phyloP scores from a whole-genome alignment of 2,888 invertebrate species.

The Lycocerus yunnanus region DNA sequence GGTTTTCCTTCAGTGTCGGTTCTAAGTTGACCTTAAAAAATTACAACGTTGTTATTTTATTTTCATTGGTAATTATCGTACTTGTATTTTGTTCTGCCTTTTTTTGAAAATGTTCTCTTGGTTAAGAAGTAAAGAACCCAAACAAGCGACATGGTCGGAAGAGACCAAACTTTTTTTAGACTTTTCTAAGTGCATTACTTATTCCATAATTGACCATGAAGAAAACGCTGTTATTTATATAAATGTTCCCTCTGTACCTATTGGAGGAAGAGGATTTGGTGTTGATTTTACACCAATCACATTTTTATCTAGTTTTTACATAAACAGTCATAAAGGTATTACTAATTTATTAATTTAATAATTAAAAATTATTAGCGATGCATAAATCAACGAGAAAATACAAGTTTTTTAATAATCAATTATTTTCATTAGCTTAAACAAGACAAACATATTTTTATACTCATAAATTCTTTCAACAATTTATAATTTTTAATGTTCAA shows the following conservation, averaged over 20 bases:
- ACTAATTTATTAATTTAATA: constrained; percentile 11
- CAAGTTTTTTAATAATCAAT: neutral
- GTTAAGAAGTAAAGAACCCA: constrained; percentile 53
- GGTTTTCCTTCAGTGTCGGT: constrained; percentile 11
- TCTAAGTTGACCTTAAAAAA: neutral
- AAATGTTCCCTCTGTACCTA: constrained; percentile 55
- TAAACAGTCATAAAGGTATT: constrained; percentile 70
- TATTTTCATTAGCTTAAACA: neutral
- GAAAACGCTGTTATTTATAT: constrained; percentile 65
- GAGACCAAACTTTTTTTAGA: constrained; percentile 60
- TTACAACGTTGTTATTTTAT: neutral
- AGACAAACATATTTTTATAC: neutral
- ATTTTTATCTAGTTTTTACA: constrained; percentile 65
- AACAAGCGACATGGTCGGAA: constrained; percentile 61
- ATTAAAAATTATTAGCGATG: neutral
- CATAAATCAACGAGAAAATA: too few relatives aligned
- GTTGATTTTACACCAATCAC: constrained; percentile 64
- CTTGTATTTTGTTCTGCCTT: constrained; percentile 18
- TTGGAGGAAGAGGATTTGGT: constrained; percentile 57
- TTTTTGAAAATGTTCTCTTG: constrained; percentile 49
- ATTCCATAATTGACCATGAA: constrained; percentile 68
- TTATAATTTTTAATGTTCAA: neutral
- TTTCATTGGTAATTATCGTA: neutral
- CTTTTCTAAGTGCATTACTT: constrained; percentile 64
- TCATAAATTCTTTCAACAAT: neutral